A percentile compares a stretch with the other conserved stretches of the same genome.
Evolutionary conservation across 1,140 invertebrate species (phyloP).

Genomic region (Cecropterus lyciades): DNA sequence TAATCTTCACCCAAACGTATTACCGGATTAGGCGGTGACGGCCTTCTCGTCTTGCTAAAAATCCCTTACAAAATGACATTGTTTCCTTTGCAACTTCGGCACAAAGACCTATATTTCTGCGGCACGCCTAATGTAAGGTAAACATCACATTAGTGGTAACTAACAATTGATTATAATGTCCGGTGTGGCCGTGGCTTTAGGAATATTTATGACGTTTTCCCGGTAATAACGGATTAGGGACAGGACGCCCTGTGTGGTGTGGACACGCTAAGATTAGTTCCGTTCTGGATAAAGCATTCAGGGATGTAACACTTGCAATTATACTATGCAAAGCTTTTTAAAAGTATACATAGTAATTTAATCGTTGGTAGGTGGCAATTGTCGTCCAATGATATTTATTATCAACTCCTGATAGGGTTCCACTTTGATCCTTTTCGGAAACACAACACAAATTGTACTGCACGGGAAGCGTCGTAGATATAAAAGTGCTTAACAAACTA

Average conservation of each 20-base stretch:
- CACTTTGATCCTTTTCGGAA: conserved; percentile 87
- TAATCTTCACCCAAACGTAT: conserved; percentile 37
- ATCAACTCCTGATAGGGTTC: conserved; percentile 83
- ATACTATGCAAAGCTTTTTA: too few species aligned
- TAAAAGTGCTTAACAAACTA: conserved; percentile 41
- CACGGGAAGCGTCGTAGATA: conserved; percentile 48
- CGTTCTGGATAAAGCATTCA: conserved; percentile 49
- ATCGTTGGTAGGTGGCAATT: too few species aligned
- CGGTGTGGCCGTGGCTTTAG: conserved; percentile 48
- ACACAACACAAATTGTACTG: conserved; percentile 87
- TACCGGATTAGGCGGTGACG: conserved; percentile 59
- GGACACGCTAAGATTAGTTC: conserved; percentile 54
- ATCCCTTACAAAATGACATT: conserved; percentile 56
- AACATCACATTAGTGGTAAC: conserved; percentile 68
- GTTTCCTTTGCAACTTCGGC: conserved; percentile 55
- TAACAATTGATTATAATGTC: conserved; percentile 67
- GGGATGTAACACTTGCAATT: background rate
- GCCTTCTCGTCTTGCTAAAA: conserved; percentile 44
- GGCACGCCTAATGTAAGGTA: conserved; percentile 67
- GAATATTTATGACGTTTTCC: conserved; percentile 68
- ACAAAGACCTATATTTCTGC: conserved; percentile 69
- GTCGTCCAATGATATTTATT: too few species aligned
- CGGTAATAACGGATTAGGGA: conserved; percentile 60
- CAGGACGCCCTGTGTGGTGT: conserved; percentile 62
- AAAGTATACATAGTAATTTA: too few species aligned